Evolutionary conservation across 2,888 invertebrate genomes (phyloP), one percentile per base, ranked within the genome.

Genomic region (Steinernema scapterisci): DNA sequence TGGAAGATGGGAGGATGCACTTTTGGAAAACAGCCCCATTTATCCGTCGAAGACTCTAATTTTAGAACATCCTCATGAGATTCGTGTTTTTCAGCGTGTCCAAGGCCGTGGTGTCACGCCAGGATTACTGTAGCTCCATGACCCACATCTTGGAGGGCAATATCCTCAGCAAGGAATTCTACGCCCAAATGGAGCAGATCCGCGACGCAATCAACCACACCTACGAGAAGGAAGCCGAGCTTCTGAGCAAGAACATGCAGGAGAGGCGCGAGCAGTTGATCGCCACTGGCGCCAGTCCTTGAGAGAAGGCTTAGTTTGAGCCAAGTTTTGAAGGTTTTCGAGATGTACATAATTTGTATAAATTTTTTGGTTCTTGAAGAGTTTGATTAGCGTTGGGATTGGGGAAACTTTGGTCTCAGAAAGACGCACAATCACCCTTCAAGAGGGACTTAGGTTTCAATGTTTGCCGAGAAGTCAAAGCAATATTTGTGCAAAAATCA

Each of bases 341-440:
- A n/a, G n/a, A n/a, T 54, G 54, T 54, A 54, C 54, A 54, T 54
- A 54, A 16, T n/a, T n/a, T 48, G 48, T 48, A 48, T 48, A 48
- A 48, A 48, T 44, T 48, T 48, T 16, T 48, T 48, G n/a, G 16
- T 48, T 48, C 13, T 19, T 13, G 48, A 38, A 38, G 9, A 38
- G 9, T 3, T 38, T 3, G 38, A 38, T 6, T 6, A 38, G 3
- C 9, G 38, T 6, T 38, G 9, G 9, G 9, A 38, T 38, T 3
- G 38, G 38, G 9, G 9, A 9, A 38, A 38, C 3, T 38, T 38
- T n/a, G n/a, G n/a, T n/a, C n/a, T n/a, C n/a, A n/a, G n/a, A n/a
- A n/a, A n/a, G n/a, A n/a, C n/a, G n/a, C n/a, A n/a, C n/a, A n/a
- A n/a, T n/a, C n/a, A n/a, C n/a, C n/a, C n/a, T n/a, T n/a, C n/a